phyloP scores from a whole-genome alignment of 1,140 invertebrate genomes.

The Gerris buenoi region DNA sequence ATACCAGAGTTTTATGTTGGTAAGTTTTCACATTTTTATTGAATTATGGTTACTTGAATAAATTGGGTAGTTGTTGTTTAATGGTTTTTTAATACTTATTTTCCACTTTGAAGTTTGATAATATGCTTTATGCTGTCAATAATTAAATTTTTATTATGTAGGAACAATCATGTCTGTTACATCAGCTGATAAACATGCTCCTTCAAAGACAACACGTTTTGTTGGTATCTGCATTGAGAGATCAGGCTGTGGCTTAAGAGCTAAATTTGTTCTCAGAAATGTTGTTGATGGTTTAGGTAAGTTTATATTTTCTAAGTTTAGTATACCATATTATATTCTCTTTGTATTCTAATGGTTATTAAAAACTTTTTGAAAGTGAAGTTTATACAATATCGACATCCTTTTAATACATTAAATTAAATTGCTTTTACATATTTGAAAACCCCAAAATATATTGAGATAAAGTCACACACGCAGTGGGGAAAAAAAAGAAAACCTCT shows the following conservation, averaged over 20 bases:
- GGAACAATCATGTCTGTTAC: slow-evolving; percentile 83
- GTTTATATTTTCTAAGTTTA: background rate
- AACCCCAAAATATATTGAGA: too few species aligned
- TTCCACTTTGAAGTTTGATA: background rate
- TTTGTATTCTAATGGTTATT: too few species aligned
- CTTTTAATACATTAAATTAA: too few species aligned
- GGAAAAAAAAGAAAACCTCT: too few species aligned
- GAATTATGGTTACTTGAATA: too few species aligned
- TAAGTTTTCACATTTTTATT: slow-evolving; percentile 39
- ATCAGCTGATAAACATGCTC: slow-evolving; percentile 72
- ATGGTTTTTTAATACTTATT: too few species aligned
- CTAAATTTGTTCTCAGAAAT: slow-evolving; percentile 80
- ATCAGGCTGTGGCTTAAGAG: slow-evolving; percentile 57
- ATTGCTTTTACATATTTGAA: too few species aligned
- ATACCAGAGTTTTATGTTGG: slow-evolving; percentile 97
- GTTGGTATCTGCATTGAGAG: slow-evolving; percentile 92
- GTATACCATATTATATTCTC: too few species aligned
- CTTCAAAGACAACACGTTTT: slow-evolving; percentile 74
- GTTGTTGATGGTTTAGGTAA: slow-evolving; percentile 72
- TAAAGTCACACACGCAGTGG: too few species aligned
- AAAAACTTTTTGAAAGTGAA: too few species aligned
- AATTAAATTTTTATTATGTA: slow-evolving; percentile 29
- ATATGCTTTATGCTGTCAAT: background rate
- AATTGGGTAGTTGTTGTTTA: too few species aligned
- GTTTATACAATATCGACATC: too few species aligned